Evolutionary conservation across 2,113 vertebrate genomes (phyloP).

Genomic region (Sphaerodactylus townsendi): DNA sequence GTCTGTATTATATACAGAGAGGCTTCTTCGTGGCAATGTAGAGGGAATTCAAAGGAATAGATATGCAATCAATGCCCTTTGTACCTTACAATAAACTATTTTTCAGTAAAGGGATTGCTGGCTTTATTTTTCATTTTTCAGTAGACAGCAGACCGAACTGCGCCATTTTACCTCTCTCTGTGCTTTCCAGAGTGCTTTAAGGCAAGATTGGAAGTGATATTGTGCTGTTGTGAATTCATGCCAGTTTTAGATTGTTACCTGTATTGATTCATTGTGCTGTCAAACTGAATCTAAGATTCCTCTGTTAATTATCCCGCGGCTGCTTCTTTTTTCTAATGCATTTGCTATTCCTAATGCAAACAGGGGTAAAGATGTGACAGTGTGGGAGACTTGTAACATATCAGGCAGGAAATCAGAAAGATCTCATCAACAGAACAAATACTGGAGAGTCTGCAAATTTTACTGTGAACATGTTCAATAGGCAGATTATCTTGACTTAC

Average conservation of each 20-base stretch:
- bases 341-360: slow-evolving; percentile 23
- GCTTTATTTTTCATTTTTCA: slow-evolving; percentile 39
- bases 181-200: slow-evolving; percentile 15
- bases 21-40: slow-evolving; percentile 17
- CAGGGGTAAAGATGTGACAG: background rate
- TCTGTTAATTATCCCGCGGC: slow-evolving; percentile 14
- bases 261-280: slow-evolving; percentile 19
- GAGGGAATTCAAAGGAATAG: slow-evolving; percentile 20
- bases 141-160: background rate
- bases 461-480: too few relatives aligned
- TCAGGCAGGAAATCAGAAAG: background rate
- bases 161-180: slow-evolving; percentile 1
- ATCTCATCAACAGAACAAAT: background rate
- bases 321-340: slow-evolving; percentile 1
- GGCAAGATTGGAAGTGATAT: background rate
- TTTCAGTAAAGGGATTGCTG: slow-evolving; percentile 21
- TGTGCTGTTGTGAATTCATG: background rate
- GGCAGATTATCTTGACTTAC: too few relatives aligned
- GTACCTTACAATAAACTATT: background rate
- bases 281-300: slow-evolving; percentile 13
- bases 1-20: background rate
- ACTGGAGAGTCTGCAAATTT: too few relatives aligned
- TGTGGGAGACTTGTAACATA: background rate
- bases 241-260: slow-evolving; percentile 2
- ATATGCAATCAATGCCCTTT: background rate